These are phyloP conservation scores for Pseudachorutes palmiensis DNA, from an alignment of 1,140 invertebrate species.

Conservation along the genomic window DNA sequence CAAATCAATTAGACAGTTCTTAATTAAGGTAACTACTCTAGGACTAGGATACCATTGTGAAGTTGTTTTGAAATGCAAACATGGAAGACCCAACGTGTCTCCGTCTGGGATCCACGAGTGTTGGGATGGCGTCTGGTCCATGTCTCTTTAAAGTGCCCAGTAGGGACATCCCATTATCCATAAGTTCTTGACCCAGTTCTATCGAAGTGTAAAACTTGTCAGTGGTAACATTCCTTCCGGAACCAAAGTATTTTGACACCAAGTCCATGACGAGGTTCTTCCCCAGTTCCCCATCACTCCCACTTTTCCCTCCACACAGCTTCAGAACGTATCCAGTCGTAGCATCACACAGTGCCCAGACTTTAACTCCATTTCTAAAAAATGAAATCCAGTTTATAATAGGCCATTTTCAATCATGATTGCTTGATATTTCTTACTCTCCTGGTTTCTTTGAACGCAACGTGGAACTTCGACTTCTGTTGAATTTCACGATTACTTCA, in stretches of 20 bases:
- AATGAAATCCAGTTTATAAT: slow-evolving; percentile 6
- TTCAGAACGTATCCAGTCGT: not conserved
- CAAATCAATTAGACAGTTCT: not conserved
- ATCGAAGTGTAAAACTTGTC: slow-evolving; percentile 2
- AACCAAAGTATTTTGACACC: not conserved
- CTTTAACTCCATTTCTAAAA: slow-evolving; percentile 25
- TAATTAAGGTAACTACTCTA: not conserved
- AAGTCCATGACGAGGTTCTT: not conserved
- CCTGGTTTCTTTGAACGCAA: slow-evolving; percentile 8
- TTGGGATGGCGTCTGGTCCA: not conserved
- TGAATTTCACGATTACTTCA: slow-evolving; percentile 3
- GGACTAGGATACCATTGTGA: not conserved
- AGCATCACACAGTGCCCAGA: slow-evolving; percentile 37
- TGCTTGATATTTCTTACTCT: slow-evolving; percentile 18
- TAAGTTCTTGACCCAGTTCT: not conserved
- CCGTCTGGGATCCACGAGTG: not conserved
- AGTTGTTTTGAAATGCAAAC: not conserved
- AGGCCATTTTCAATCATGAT: not conserved
- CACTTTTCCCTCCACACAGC: not conserved
- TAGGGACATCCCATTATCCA: not conserved
- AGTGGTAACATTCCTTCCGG: not conserved
- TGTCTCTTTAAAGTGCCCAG: not conserved
- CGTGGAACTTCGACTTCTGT: not conserved
- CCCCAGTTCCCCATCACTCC: not conserved
- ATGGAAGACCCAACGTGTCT: not conserved